These are phyloP conservation scores for Hirtodrosophila cameraria DNA, from an alignment of 2,888 invertebrate genomes.

Conservation along the genomic window DNA sequence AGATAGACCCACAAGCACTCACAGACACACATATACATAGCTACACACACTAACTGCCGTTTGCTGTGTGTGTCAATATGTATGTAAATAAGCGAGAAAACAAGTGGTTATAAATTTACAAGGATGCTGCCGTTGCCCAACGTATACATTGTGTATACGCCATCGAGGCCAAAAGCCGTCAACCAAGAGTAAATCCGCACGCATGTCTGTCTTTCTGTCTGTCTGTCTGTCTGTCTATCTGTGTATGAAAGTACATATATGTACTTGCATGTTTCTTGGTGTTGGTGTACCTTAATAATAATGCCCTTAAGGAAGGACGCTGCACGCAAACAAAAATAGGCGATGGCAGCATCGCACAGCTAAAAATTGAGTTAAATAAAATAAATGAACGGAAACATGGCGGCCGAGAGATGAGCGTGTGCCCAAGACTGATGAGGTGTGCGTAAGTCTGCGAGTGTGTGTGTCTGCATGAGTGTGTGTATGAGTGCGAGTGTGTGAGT, in stretches of 20 bases:
- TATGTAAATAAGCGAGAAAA: slow-evolving; percentile 77
- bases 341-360: slow-evolving; percentile 9
- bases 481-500: not conserved
- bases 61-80: slow-evolving; percentile 71
- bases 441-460: slow-evolving; percentile 11
- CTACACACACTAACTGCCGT: slow-evolving; percentile 42
- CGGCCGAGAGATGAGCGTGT: slow-evolving; percentile 16
- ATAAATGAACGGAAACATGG: slow-evolving; percentile 49
- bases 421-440: slow-evolving; percentile 56
- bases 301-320: slow-evolving; percentile 67
- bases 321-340: slow-evolving; percentile 46
- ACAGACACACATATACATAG: slow-evolving; percentile 27
- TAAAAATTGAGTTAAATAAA: slow-evolving; percentile 60
- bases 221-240: not conserved
- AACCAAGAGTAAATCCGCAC: slow-evolving; percentile 59
- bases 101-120: slow-evolving; percentile 79
- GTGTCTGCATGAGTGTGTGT: not conserved
- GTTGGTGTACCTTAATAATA: slow-evolving; percentile 62
- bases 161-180: slow-evolving; percentile 66
- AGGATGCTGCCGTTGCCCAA: slow-evolving; percentile 51
- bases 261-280: slow-evolving; percentile 7
- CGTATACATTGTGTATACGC: slow-evolving; percentile 68
- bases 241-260: not conserved
- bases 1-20: slow-evolving; percentile 44
- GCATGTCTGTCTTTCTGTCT: slow-evolving; percentile 24